A percentile compares a stretch with the other conserved stretches of the same genome.
These are phyloP conservation scores for Heliconius charithonia DNA, from an alignment of 2,888 invertebrate genomes.

Conservation along the genomic window DNA sequence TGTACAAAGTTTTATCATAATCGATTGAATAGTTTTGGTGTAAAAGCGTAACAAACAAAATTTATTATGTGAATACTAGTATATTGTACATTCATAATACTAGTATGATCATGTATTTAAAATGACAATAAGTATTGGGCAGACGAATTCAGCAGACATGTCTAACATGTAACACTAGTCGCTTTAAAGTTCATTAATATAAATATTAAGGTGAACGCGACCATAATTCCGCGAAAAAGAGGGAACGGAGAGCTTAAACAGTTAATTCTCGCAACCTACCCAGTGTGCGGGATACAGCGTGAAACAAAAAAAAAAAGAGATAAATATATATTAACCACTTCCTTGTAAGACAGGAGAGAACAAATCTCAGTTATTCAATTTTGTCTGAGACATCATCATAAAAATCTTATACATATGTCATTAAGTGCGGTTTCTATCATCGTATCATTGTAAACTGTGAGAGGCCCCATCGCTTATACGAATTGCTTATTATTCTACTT, in stretches of 20 bases:
- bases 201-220: no score
- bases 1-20: no score
- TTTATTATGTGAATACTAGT: no score
- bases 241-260: no score
- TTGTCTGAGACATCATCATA: conserved; percentile 27
- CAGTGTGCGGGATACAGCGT: no score
- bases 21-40: no score
- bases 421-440: conserved; percentile 50
- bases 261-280: no score
- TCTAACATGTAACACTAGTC: not conserved
- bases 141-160: not conserved
- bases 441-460: conserved; percentile 55
- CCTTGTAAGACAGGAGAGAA: not conserved
- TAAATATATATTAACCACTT: no score
- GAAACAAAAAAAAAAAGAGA: no score
- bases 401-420: conserved; percentile 38
- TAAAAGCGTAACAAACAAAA: no score
- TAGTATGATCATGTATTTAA: not conserved
- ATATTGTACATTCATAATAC: not conserved
- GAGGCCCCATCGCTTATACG: conserved; percentile 72
- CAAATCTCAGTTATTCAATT: conserved; percentile 27
- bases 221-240: no score
- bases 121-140: not conserved
- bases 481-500: conserved; percentile 29
- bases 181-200: not conserved